Base-by-base conservation (phyloP, 2,888 invertebrate species). In the Luffia ferchaultella region DNA sequence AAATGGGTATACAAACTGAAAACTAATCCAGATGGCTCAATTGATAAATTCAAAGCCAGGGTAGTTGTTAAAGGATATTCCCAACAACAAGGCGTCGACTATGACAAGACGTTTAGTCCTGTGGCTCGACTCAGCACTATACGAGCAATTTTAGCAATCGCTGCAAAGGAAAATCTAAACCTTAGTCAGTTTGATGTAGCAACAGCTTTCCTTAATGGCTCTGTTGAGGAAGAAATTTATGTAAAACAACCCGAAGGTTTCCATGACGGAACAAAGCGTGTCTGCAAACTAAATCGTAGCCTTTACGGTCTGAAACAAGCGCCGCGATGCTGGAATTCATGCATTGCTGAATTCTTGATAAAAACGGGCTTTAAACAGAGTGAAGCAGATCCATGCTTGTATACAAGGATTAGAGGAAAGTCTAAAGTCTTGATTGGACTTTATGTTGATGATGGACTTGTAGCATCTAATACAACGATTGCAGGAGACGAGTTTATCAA, bases 1-100 rank as follows among this genome's bases (percentile, higher is more conserved):
- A 58, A 51, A 52, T 57, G 54, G 54, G 44, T 54, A n/a, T 58
- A 49, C 45, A 52, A 52, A 52, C 53, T 53, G 2, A 63, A 60
- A 53, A 53, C 45, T 12, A 54, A 54, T 44, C 48, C 50, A 20
- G 54, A 53, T 53, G 60, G 59, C 19, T 49, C 52, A 9, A 50
- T 55, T 12, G 46, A 49, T 15, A 51, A 51, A 18, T 58, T 53
- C 43, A 61, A 60, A 50, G 60, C 58, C 2, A 49, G 63, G 12
- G 53, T 52, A 19, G 54, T 54, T 2, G 47, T 50, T 12, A 46
- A 45, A 42, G 54, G 53, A 2, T 54, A 18, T 46, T 17, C 46
- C 15, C 54, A 56, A 48, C 45, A 45, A n/a, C 48, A 53, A 50
- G 54, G 53, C 12, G 9, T 52, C 1, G 53, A 56, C 19, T 54